Conservation (phyloP, 2,113 vertebrate genomes). For the Canis aureus region DNA sequence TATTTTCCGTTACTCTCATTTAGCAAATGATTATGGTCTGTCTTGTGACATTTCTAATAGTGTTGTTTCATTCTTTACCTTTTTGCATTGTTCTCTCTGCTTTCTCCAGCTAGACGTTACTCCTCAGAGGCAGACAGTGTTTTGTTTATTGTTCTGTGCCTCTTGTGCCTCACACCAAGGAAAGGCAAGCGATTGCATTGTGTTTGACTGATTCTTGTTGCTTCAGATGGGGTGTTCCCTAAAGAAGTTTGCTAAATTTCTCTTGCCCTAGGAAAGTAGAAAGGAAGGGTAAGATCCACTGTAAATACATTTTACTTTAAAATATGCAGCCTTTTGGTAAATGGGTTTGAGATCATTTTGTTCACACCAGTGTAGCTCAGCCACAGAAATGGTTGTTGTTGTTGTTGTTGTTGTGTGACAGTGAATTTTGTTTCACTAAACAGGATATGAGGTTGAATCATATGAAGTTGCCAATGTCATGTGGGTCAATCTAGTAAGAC, state of each 20-base stretch:
- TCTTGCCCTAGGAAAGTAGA: slow-evolving; percentile 26
- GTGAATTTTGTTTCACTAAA: slow-evolving; percentile 22
- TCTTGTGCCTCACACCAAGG: background rate
- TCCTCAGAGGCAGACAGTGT: slow-evolving; percentile 22
- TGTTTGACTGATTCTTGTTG: slow-evolving; percentile 48
- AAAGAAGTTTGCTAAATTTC: slow-evolving; percentile 35
- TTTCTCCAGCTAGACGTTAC: background rate
- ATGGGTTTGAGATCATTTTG: slow-evolving; percentile 36
- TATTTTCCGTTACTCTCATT: slow-evolving; percentile 68
- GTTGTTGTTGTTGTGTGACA: background rate
- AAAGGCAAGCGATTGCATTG: background rate
- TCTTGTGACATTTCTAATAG: slow-evolving; percentile 66
- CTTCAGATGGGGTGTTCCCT: background rate
- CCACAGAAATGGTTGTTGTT: background rate
- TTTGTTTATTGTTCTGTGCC: background rate
- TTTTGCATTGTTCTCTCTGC: slow-evolving; percentile 5
- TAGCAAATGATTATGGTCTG: slow-evolving; percentile 72
- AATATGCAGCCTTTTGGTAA: background rate
- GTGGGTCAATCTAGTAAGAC: background rate
- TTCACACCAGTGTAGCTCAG: slow-evolving; percentile 4
- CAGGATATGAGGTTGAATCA: background rate
- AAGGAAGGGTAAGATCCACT: background rate
- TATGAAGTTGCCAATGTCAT: background rate
- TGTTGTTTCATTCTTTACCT: slow-evolving; percentile 50
- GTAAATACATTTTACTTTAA: slow-evolving; percentile 33